These are phyloP conservation scores for Myripristis jacobus DNA, from an alignment of 2,797 vertebrate genomes.

Conservation along the genomic window DNA sequence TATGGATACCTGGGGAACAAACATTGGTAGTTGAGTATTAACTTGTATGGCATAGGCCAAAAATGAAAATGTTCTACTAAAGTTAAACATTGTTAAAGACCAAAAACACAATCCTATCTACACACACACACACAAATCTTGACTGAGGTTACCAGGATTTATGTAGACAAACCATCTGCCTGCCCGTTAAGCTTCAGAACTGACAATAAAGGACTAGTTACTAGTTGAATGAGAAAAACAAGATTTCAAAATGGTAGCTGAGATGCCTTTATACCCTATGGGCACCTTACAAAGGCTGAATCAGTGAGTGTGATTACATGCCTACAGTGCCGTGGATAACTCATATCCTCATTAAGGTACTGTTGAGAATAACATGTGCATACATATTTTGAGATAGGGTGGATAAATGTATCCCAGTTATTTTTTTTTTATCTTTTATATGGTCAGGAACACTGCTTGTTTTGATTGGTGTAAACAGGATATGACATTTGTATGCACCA, in stretches of 20 bases:
- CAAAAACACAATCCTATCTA: slow-evolving; percentile 7
- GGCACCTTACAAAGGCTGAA: no score
- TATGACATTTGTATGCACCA: no score
- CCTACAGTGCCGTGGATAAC: background rate
- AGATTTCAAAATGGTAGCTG: background rate
- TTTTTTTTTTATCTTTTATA: no score
- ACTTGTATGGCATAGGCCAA: background rate
- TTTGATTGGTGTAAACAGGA: no score
- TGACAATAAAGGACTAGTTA: background rate
- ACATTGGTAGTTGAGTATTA: no score
- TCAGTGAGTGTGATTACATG: background rate
- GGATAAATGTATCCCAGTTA: background rate
- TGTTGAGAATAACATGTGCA: background rate
- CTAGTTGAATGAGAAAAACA: background rate
- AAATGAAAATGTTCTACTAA: background rate
- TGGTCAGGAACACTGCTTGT: no score
- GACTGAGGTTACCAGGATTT: background rate
- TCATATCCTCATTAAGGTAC: background rate
- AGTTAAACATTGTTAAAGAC: background rate
- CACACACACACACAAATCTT: slow-evolving; percentile 13
- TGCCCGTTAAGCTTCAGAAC: background rate
- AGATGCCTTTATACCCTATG: background rate
- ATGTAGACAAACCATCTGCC: background rate
- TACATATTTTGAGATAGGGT: background rate
- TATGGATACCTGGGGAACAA: no score